Evolutionary conservation across 2,797 vertebrate genomes (phyloP), one percentile per base, ranked within the genome.

Genomic region (Ctenosaura bakeri): DNA sequence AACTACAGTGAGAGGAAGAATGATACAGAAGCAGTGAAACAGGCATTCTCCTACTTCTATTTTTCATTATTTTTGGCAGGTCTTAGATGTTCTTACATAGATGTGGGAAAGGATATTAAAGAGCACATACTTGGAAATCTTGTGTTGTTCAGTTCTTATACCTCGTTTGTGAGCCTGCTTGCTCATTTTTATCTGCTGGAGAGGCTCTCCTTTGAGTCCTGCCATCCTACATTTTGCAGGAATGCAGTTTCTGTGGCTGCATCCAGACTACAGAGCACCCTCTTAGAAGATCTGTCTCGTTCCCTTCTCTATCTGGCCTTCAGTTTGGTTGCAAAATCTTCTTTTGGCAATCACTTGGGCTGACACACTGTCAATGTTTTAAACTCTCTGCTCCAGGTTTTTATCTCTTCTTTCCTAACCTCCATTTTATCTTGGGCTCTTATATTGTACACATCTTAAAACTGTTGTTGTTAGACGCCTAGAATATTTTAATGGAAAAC

Each of bases 401-500:
- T 35, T 85, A 54, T 52, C 50, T 73, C 2, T 20, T 26, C 10
- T 20, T 9, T 73, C 35, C 12, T 8, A 8, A 83, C 26, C 14
- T 80, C 14, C 14, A 29, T 38, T 54, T 29, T n/a, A 86, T 42
- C 3, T 86, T 38, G 24, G 22, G 9, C 16, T n/a, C 69, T 54
- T 74, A 86, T 32, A 54, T 10, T 42, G 14, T 54, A 29, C 35
- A 26, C 35, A 38, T 71, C 64, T 81, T 42, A 42, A 88, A 24
- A 81, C 32, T 59, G 22, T 69, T 6, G 3, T 69, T 88, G 24
- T 73, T 32, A 88, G 38, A 7, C 26, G 20, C 9, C 66, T 50
- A 69, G 50, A 88, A 8, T n/a, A 80, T 69, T 69, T 88, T 29
- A 88, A 50, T 52, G 62, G 14, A 71, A 81, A 83, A 62, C 22